Percentiles rank a stretch among this genome's conserved stretches.
Conservation (phyloP, 2,888 invertebrate species). For the Amiota minor region DNA sequence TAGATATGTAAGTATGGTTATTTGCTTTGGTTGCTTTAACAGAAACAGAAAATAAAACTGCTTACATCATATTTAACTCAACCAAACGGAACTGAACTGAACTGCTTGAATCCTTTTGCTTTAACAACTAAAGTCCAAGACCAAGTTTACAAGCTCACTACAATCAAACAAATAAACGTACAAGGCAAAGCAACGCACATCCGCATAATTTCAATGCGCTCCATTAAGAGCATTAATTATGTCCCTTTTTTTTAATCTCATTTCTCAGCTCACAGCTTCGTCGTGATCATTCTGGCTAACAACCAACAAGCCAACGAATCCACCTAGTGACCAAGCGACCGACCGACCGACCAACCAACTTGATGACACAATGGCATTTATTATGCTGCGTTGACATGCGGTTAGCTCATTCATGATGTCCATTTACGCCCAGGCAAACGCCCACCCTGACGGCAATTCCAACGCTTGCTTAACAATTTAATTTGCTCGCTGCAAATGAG, state of each 20-base stretch:
- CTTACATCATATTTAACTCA: too few relatives aligned
- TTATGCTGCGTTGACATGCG: constrained; percentile 27
- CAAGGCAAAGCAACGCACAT: constrained; percentile 2
- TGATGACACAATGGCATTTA: constrained; percentile 17
- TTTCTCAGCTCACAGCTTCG: neutral
- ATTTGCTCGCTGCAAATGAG: constrained; percentile 21
- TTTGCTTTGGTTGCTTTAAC: too few relatives aligned
- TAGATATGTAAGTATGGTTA: too few relatives aligned
- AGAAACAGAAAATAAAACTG: too few relatives aligned
- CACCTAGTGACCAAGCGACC: neutral
- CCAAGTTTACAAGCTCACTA: neutral
- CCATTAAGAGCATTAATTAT: constrained; percentile 33
- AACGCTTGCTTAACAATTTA: constrained; percentile 21
- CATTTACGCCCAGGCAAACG: neutral
- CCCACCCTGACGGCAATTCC: neutral
- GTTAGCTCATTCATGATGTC: constrained; percentile 15
- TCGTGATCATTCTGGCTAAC: neutral
- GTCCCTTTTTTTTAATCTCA: constrained; percentile 4
- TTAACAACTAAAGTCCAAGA: too few relatives aligned
- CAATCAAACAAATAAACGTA: neutral
- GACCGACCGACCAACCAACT: neutral
- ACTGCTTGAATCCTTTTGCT: neutral
- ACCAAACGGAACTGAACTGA: too few relatives aligned
- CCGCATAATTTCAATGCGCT: constrained; percentile 12
- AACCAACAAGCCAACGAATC: too few relatives aligned